Evolutionary conservation across 2,797 vertebrate genomes (phyloP), one percentile per base, ranked within the genome.

Genomic region (Pseudochromis fuscus): DNA sequence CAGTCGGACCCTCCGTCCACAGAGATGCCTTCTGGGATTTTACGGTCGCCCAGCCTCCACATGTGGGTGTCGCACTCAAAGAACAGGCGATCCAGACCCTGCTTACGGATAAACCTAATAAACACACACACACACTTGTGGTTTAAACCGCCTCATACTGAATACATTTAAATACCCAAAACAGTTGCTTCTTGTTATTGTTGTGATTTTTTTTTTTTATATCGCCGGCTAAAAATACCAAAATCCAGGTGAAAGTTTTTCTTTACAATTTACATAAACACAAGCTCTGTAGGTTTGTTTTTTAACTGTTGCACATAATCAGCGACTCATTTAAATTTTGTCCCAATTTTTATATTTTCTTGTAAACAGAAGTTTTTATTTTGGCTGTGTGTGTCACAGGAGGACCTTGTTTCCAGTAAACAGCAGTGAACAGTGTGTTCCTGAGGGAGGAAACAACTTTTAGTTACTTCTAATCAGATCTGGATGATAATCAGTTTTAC

Each of bases 1-100:
- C 98, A 99, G 67, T 99, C 97, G 0, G 98, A 99, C 0, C 98
- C 98, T 0, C 98, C 98, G 1, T 99, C 98, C 0, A 99, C 96
- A 0, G 96, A 90, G 15, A 99, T 95, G 84, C 96, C 97, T 49
- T 99, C 97, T 0, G 98, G 97, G 88, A 99, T 99, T 81, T 94
- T 95, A 37, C 98, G 93, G 86, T 99, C 97, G 0, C 98, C 97
- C 37, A 99, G 94, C 60, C 98, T 95, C 98, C 98, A 99, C 98
- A 99, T 99, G 93, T 99, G 98, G 0, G 96, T 97, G 8, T 99
- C 98, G 0, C 97, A 99, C 88, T 99, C 97, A 30, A 94, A 95
- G 92, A 99, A 99, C 11, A 99, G 95, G 30, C 98, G 93, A 61
- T 99, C 98, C 83, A 99, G 92, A 5, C 98, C 98, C 72, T 99